A percentile compares a stretch with the other conserved stretches of the same genome.
These are phyloP conservation scores for Macroramphosus scolopax DNA, from an alignment of 2,797 vertebrate species.

Conservation along the genomic window DNA sequence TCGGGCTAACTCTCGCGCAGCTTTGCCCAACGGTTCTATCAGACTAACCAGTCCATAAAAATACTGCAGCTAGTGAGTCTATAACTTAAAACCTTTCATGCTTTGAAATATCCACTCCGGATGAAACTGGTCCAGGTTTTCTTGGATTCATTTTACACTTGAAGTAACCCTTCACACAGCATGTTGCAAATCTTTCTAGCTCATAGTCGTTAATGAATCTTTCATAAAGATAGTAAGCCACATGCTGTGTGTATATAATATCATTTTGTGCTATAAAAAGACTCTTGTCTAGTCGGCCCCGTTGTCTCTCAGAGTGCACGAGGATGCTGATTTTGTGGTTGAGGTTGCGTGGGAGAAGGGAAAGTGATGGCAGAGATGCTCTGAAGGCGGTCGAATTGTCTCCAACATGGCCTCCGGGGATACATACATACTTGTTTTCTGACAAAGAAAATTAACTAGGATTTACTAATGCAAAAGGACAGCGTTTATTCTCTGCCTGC, in stretches of 20 bases:
- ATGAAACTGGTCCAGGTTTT: slow-evolving; percentile 7
- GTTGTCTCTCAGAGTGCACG: slow-evolving; percentile 51
- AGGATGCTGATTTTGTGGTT: slow-evolving; percentile 59
- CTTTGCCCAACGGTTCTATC: slow-evolving; percentile 20
- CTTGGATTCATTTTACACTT: slow-evolving; percentile 25
- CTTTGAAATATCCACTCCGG: slow-evolving; percentile 20
- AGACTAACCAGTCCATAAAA: slow-evolving; percentile 6
- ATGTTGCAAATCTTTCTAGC: slow-evolving; percentile 18
- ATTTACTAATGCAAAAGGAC: slow-evolving; percentile 67
- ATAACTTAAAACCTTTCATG: slow-evolving; percentile 35
- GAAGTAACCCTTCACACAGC: slow-evolving; percentile 16
- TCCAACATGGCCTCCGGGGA: slow-evolving; percentile 70
- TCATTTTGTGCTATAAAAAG: slow-evolving; percentile 54
- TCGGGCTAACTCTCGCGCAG: slow-evolving; percentile 22
- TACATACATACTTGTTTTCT: slow-evolving; percentile 70
- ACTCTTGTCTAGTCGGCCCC: slow-evolving; percentile 53
- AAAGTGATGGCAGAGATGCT: slow-evolving; percentile 72
- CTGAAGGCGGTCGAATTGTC: slow-evolving; percentile 68
- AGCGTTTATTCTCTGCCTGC: slow-evolving; percentile 52
- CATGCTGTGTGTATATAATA: slow-evolving; percentile 55
- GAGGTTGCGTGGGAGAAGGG: slow-evolving; percentile 64
- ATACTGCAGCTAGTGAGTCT: slow-evolving; percentile 33
- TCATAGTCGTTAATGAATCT: slow-evolving; percentile 38
- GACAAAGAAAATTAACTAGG: slow-evolving; percentile 76
- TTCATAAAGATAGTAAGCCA: slow-evolving; percentile 44